Percentiles rank a stretch among this genome's conserved stretches.
These are phyloP conservation scores for Bettongia penicillata DNA, from an alignment of 2,113 vertebrate species.

Conservation along the genomic window DNA sequence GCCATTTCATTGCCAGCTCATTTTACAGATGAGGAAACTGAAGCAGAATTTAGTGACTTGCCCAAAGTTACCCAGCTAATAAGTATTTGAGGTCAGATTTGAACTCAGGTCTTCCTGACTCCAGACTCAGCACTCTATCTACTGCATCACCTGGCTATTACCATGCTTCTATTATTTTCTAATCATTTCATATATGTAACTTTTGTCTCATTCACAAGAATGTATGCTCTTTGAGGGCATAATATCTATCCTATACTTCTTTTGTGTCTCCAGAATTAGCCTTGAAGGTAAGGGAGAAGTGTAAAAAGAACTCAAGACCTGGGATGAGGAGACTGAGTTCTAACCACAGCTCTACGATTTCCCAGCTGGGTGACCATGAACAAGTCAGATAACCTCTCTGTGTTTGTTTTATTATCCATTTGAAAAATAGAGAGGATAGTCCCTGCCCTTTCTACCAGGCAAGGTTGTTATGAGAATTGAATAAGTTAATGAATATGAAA, in stretches of 20 bases:
- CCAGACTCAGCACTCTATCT: too few species aligned
- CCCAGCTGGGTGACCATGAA: neutral
- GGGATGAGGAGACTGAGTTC: neutral
- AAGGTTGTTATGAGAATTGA: neutral
- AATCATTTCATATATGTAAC: neutral
- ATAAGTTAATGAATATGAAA: neutral
- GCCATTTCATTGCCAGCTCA: neutral
- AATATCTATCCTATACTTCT: neutral
- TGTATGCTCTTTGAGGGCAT: neutral
- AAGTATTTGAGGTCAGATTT: neutral
- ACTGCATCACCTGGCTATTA: neutral
- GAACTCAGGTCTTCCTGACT: neutral
- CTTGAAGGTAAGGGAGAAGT: neutral
- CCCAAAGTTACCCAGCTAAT: neutral
- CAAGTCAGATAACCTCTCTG: neutral
- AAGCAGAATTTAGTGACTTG: neutral
- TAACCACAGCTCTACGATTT: neutral
- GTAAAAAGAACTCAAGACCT: neutral
- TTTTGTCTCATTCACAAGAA: neutral
- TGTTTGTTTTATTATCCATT: neutral
- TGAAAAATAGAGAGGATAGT: neutral
- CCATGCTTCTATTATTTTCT: neutral
- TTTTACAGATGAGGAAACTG: neutral
- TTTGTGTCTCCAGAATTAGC: neutral
- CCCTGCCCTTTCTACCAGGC: neutral